Evolutionary conservation across 2,888 invertebrate species (phyloP), one percentile per base, ranked within the genome.

Genomic region (Thera britannica): DNA sequence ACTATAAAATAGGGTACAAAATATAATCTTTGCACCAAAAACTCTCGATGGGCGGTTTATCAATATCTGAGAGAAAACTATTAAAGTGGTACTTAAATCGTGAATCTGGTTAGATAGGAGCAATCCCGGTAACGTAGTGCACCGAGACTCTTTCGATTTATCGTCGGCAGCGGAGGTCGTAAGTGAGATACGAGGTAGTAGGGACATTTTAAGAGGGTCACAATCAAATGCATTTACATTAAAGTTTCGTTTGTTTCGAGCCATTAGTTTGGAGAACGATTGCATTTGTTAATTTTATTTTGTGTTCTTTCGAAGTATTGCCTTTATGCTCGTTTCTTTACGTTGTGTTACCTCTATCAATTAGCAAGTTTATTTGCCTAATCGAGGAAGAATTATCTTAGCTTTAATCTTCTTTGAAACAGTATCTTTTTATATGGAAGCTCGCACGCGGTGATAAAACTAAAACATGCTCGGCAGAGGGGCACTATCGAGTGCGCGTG

Each of bases 41-140:
- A 77, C 80, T 78, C 77, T 74, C 75, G 80, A 80, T 75, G 77
- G 77, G 81, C 79, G 75, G 82, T 87, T 83, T 84, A 87, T 88
- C 87, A 88, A 87, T 85, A 83, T 81, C 79, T 79, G 80, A 83
- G 84, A 86, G 80, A 84, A 84, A 86, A 86, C 87, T 87, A 86
- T 89, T 86, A 83, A 87, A 88, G 78, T 82, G 84, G 82, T 81
- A 82, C 83, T 85, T 88, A 85, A 88, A 88, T 86, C 84, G 84
- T 83, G 87, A 83, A 86, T 86, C 86, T 87, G 88, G 89, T 89
- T 88, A 89, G 90, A 89, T 89, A 87, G 86, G 79, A 80, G 82
- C 86, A 82, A 86, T 88, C 84, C 84, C 81, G 81, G 88, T 87
- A 85, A 89, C 84, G 80, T 88, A 89, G 84, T 83, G 83, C 83